Conservation (phyloP, 2,113 vertebrate genomes). For the Pachycephala philippinensis region DNA sequence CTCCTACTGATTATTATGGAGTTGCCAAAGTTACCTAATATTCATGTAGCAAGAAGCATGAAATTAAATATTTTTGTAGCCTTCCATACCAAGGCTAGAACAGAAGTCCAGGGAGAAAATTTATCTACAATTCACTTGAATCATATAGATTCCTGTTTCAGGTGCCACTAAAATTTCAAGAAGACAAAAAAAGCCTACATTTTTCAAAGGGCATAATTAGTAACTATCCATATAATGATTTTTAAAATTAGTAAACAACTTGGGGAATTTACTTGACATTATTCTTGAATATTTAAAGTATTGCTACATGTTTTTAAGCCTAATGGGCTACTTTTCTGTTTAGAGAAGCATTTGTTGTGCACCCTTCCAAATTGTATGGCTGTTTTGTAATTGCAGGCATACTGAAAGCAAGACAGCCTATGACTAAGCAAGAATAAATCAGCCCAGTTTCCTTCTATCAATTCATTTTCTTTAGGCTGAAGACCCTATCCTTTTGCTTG, state of each 20-base stretch:
- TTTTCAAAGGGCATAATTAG: background rate
- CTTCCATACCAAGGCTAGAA: background rate
- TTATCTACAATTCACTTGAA: background rate
- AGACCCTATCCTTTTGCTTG: background rate
- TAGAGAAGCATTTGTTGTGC: background rate
- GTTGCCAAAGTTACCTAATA: background rate
- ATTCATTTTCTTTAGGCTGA: background rate
- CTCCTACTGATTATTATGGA: background rate
- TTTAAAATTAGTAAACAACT: background rate
- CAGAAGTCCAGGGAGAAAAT: background rate
- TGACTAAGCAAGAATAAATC: conserved; percentile 37
- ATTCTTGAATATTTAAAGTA: background rate
- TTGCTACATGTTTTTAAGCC: background rate
- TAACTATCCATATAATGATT: background rate
- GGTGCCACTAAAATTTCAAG: background rate
- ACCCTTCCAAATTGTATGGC: background rate
- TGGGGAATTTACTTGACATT: background rate
- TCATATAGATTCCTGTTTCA: background rate
- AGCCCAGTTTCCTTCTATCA: background rate
- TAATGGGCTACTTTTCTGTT: background rate
- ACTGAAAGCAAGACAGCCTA: background rate
- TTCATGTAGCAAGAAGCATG: background rate
- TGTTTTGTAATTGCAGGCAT: background rate
- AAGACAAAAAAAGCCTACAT: background rate
- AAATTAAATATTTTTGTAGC: background rate